Base-by-base conservation (phyloP, 2,797 vertebrate genomes). In the Sorex maritimensis region DNA sequence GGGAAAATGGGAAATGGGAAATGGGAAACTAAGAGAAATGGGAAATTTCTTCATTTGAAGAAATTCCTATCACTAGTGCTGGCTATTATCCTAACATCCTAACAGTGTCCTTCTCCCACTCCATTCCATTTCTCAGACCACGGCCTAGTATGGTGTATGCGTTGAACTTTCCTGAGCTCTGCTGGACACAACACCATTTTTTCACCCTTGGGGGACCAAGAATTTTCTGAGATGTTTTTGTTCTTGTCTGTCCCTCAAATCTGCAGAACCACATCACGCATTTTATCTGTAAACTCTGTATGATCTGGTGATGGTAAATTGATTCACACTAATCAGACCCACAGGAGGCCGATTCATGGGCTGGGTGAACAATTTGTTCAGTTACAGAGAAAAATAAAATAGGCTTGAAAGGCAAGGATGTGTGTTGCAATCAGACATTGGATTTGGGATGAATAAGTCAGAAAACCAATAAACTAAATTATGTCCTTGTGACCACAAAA, bases 351-450 rank as follows among this genome's bases (percentile, higher is more conserved):
- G 74, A 91, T 41, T 85, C 63, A 28, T 26, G 26, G 41, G 4
- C 41, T 86, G 34, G 24, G 30, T 91, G 58, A 92, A 81, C 19
- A 67, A 26, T 30, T 72, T 30, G 24, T 65, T 61, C 78, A 67
- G 80, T 65, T 41, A 71, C 41, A 87, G 41, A 91, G 73, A 88
- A 85, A 75, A 77, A 55, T 69, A 58, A 91, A 81, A 63, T 28
- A 11, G 2, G 13, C n/a, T 17, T 21, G 14, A 41, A 71, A 90
- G 91, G 30, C 30, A 55, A 79, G 9, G 34, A 49, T 72, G 55
- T 93, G 83, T 93, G 83, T 2, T 24, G 49, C 26, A 55, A 9
- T 23, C 15, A 17, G 52, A 55, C 15, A 55, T 12, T 55, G 34
- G 81, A n/a, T 87, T 82, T 72, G 23, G 77, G 14, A 19, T 68